Conservation (phyloP, 2,797 vertebrate species). For the Siniperca undulata region DNA sequence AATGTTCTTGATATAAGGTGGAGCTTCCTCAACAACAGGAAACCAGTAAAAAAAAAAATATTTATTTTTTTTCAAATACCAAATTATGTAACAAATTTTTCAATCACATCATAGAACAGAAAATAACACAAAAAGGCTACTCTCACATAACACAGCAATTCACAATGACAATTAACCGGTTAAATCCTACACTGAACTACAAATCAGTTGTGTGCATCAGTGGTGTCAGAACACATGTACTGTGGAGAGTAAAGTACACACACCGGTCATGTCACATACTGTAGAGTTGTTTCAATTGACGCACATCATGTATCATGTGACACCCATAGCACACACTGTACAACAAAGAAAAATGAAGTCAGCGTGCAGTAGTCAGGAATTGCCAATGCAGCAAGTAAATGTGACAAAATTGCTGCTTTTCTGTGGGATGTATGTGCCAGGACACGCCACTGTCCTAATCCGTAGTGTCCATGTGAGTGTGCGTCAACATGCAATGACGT, state of each 20-base stretch:
- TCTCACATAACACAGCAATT: not conserved
- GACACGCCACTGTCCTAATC: not conserved
- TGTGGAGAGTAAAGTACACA: not conserved
- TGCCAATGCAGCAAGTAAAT: not conserved
- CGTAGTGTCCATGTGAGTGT: not conserved
- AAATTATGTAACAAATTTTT: not conserved
- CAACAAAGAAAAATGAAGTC: no score
- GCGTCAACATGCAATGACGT: not conserved
- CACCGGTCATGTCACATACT: not conserved
- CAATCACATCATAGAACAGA: not conserved
- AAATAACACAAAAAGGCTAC: no score
- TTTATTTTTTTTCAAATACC: not conserved
- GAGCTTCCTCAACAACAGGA: conserved; percentile 56
- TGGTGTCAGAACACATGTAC: not conserved
- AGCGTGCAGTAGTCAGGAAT: not conserved
- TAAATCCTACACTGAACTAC: no score
- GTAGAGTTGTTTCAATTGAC: no score
- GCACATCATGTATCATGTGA: not conserved
- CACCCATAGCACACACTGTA: not conserved
- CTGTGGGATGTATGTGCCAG: not conserved
- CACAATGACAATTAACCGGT: no score
- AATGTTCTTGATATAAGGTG: conserved; percentile 26
- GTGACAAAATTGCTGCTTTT: not conserved
- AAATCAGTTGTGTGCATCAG: not conserved
- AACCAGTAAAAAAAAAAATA: not conserved